A percentile compares a stretch with the other conserved stretches of the same genome.
Conservation (phyloP, 2,797 vertebrate species). For the Glyptemys insculpta region DNA sequence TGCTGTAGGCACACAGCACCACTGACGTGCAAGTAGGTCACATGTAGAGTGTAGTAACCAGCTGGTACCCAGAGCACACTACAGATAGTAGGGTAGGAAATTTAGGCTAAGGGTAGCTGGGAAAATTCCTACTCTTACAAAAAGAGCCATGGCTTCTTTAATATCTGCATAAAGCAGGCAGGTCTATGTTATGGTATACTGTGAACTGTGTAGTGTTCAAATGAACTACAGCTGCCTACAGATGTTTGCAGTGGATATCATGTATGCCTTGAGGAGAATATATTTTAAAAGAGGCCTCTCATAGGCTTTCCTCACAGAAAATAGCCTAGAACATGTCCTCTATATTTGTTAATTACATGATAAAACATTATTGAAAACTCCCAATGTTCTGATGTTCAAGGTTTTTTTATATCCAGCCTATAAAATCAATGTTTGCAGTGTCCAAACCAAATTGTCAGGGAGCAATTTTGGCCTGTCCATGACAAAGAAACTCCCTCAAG, state of each 20-base stretch:
- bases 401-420: conserved; percentile 60
- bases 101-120: background rate
- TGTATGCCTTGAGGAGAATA: background rate
- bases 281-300: background rate
- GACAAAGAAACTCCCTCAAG: conserved; percentile 69
- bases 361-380: conserved; percentile 42
- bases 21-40: background rate
- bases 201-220: background rate
- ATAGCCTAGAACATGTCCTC: background rate
- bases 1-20: background rate
- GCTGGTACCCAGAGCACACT: background rate
- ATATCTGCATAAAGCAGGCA: background rate
- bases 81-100: background rate
- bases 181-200: background rate
- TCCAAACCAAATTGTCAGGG: conserved; percentile 71
- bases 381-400: background rate
- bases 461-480: conserved; percentile 61
- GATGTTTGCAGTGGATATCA: background rate
- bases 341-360: background rate
- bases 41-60: background rate
- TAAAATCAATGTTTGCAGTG: conserved; percentile 65
- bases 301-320: background rate
- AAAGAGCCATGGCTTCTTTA: background rate
- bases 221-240: background rate
- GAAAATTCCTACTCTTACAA: background rate